Conservation (phyloP, 2,113 vertebrate genomes). For the Micronisus gabar region DNA sequence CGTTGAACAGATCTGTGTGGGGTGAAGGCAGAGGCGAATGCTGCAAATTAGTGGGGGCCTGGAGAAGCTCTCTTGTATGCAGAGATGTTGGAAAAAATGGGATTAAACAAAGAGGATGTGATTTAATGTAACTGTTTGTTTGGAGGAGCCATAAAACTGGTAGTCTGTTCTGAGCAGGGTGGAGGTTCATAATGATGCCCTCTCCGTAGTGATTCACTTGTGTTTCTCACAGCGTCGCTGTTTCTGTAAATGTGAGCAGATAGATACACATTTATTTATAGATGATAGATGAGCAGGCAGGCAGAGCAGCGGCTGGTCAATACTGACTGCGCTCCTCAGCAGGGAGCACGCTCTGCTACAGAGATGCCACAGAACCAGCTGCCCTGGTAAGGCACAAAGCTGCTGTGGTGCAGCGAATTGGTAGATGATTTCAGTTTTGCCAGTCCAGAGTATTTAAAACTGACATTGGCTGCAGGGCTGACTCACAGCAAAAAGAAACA, state of each 20-base stretch:
- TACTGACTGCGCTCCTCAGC: background rate
- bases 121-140: background rate
- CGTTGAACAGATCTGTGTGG: background rate
- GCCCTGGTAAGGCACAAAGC: background rate
- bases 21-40: background rate
- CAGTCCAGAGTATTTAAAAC: background rate
- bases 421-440: background rate
- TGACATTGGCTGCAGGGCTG: background rate
- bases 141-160: background rate
- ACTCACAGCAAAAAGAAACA: background rate
- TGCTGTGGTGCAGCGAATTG: rapidly evolving
- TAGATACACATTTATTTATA: background rate
- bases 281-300: background rate
- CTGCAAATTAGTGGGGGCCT: too few relatives aligned
- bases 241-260: background rate
- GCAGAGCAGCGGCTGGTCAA: background rate
- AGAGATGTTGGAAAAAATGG: background rate
- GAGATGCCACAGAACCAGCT: background rate
- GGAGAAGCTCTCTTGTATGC: background rate
- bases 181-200: background rate
- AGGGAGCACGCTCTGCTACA: rapidly evolving
- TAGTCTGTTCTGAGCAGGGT: background rate
- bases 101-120: background rate
- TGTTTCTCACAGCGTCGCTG: background rate
- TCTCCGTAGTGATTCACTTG: rapidly evolving